Evolutionary conservation across 2,797 vertebrate species (phyloP), one percentile per base, ranked within the genome.

Genomic region (Sebastes matsubarae): DNA sequence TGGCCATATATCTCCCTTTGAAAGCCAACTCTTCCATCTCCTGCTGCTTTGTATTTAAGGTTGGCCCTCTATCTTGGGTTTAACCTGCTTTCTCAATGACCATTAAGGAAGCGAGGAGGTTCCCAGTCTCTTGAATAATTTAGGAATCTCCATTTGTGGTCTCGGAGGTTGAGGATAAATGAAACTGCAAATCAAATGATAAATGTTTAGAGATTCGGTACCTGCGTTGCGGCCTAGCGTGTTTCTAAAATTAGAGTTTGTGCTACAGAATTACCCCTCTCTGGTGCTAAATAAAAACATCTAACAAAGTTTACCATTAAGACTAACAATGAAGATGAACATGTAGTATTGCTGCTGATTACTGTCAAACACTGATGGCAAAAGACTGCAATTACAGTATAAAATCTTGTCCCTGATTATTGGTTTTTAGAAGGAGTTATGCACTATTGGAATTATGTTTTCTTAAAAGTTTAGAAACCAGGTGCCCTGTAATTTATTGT

Each of bases 1-100:
- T 74, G 77, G 74, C 87, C 84, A 87, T 94, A 91, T 94, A 93
- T 95, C 92, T 94, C 82, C 83, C 90, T 89, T 88, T 93, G 87
- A 92, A 93, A 92, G 88, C 86, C 80, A 83, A 84, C 86, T 88
- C 90, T 91, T 80, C 88, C 78, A 84, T 89, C 88, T 83, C 94
- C 93, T 89, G 93, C 94, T 95, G 94, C 91, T 95, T 94, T 87
- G 89, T 83, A 80, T 94, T 96, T 94, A 95, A 88, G 90, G 55
- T 80, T 86, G 93, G 89, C 84, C 89, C 86, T 96, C 89, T 86
- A 87, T 95, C 93, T 93, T 89, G 63, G 68, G 77, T 83, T 88
- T 79, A 85, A 90, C 84, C 72, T 83, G 72, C 80, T 87, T 86
- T 92, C 64, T 79, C 79, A 83, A 63, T 77, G 83, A 79, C 72